Evolutionary conservation across 2,113 vertebrate species (phyloP).

Genomic region (Menidia beryllina): DNA sequence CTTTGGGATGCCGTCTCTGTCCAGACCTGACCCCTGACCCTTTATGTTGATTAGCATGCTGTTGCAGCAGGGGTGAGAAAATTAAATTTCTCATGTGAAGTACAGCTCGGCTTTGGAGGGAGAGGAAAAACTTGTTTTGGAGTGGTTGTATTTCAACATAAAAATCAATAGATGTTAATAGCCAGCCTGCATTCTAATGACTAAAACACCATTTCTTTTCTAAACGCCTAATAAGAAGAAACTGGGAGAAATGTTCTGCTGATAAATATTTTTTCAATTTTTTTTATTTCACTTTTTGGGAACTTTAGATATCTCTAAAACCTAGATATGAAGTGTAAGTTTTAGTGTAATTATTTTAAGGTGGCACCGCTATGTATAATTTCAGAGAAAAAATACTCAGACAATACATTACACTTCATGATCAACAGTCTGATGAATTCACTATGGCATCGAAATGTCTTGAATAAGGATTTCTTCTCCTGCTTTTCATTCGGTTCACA

Average conservation of each 20-base stretch:
- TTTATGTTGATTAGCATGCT: conserved; percentile 68
- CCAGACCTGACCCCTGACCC: conserved; percentile 75
- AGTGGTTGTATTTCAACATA: background rate
- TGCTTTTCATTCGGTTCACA: conserved; percentile 35
- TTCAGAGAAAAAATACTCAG: conserved; percentile 26
- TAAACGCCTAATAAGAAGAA: no score
- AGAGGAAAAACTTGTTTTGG: conserved; percentile 25
- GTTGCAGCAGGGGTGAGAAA: conserved; percentile 56
- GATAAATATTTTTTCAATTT: no score
- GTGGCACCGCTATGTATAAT: background rate
- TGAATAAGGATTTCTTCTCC: conserved; percentile 45
- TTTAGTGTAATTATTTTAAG: background rate
- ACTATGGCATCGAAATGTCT: conserved; percentile 60
- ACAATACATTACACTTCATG: conserved; percentile 52
- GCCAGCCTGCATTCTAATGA: no score
- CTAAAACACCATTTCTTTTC: no score
- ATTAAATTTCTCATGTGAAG: conserved; percentile 38
- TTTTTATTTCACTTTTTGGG: no score
- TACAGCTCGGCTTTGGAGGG: conserved; percentile 18
- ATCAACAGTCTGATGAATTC: conserved; percentile 65
- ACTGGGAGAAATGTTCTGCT: no score
- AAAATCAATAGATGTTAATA: background rate
- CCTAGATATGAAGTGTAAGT: no score
- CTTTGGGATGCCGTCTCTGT: conserved; percentile 68
- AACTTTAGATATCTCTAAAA: no score